Conservation (phyloP, 2,888 invertebrate species). For the Acanthosoma haemorrhoidale region DNA sequence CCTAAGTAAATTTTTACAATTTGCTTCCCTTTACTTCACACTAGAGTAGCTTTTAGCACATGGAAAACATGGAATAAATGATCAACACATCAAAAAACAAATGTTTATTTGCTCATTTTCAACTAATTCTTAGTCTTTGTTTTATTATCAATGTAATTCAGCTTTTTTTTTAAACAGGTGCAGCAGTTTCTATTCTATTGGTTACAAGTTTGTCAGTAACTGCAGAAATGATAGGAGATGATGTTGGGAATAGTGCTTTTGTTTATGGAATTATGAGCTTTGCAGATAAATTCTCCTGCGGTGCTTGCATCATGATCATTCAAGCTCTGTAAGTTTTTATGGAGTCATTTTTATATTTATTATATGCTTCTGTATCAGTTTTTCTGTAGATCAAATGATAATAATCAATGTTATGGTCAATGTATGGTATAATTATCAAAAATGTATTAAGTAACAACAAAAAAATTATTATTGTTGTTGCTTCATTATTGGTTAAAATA, state of each 20-base stretch:
- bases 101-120: too few relatives aligned
- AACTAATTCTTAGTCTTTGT: too few relatives aligned
- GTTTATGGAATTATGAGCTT: constrained; percentile 92
- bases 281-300: constrained; percentile 85
- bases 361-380: neutral
- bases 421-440: neutral
- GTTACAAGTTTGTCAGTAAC: constrained; percentile 84
- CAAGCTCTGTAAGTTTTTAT: constrained; percentile 63
- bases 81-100: too few relatives aligned
- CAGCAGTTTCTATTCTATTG: constrained; percentile 77
- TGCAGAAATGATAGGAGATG: constrained; percentile 80
- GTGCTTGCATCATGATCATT: constrained; percentile 76
- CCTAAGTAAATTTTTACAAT: too few relatives aligned
- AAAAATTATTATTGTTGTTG: too few relatives aligned
- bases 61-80: too few relatives aligned
- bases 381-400: too few relatives aligned
- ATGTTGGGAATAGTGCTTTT: constrained; percentile 81
- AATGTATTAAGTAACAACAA: too few relatives aligned
- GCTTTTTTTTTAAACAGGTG: constrained; percentile 50
- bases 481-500: too few relatives aligned
- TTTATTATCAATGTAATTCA: too few relatives aligned
- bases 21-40: too few relatives aligned
- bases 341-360: neutral
- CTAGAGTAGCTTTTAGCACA: too few relatives aligned
- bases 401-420: neutral